Base-by-base conservation (phyloP, 2,113 vertebrate species). In the Columba janthina region DNA sequence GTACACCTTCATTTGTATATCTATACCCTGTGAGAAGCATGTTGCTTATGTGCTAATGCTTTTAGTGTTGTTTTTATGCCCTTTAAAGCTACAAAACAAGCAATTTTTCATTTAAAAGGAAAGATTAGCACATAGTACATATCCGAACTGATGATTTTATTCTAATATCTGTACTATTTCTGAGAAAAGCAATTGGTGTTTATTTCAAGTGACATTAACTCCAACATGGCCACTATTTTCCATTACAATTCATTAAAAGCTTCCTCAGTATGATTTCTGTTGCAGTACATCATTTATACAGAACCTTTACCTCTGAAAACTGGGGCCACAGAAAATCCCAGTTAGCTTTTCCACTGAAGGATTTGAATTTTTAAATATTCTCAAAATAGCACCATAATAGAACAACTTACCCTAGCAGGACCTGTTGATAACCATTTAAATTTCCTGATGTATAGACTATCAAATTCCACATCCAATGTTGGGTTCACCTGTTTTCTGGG, bases 401-500 rank as follows among this genome's bases (percentile, higher is more conserved):
- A 76, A n/a, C 17, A 93, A 97, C 98, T 98, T 98, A 98, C 98
- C 79, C 64, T 97, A 83, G 96, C 96, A 91, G 75, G 97, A 86
- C 97, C 98, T 77, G 90, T 95, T 91, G 98, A 93, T 80, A 85
- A 65, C 92, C 97, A 97, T 85, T 97, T 98, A 74, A 91, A 97
- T 94, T 95, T 98, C 78, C 98, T 98, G 85, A 98, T 95, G 86
- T 98, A 98, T 12, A 98, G 19, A 76, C 70, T 96, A 69, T 94
- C 87, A 97, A 98, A 98, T 67, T 95, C 54, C 94, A 98, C 75
- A 90, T 98, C 93, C 85, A 98, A 9, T 12, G 83, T 56, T 48
- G 73, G 76, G 38, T 93, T 88, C 36, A 53, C 54, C 54, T 95
- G 85, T 92, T 95, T 94, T 88, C 26, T 95, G 77, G 62, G n/a